Evolutionary conservation across 2,113 vertebrate species (phyloP), one percentile per base, ranked within the genome.

Genomic region (Cynocephalus volans): DNA sequence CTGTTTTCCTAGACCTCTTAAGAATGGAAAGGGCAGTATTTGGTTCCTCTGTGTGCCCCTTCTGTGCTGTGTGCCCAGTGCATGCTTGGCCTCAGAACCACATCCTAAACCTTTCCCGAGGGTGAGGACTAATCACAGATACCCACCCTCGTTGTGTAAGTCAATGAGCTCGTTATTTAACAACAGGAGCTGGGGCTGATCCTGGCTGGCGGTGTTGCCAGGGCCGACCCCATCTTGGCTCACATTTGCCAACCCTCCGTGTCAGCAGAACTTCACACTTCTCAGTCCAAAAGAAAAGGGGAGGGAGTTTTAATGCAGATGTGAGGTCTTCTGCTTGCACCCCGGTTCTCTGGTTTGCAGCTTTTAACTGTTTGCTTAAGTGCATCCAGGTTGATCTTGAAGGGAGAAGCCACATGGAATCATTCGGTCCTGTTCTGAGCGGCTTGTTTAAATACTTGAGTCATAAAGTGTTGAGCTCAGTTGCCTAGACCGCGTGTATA

Each of bases 211-310:
- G 64, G 36, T n/a, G 0, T 2, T 52, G 88, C 70, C 65, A 90
- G 65, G 52, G 31, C 60, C 4, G 6, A 13, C 28, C 75, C 7
- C 19, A 5, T 54, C 69, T 70, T 48, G 60, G 36, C 36, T 89
- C 67, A 12, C 1, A 7, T 54, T 65, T 77, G 52, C 54, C 76
- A 48, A 12, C n/a, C 9, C 50, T 67, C n/a, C 54, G 10, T 52
- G 28, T 76, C 58, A 28, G 81, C 50, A 70, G 75, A 82, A 81
- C 82, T 93, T 95, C 64, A 70, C 75, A 64, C 41, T 56, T 80
- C 65, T 70, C 6, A 62, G 19, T 80, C 58, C 52, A 12, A 76
- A n/a, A 60, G 23, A 58, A 72, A n/a, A 45, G 4, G n/a, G 21
- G 3, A n/a, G 36, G 4, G n/a, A 17, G 3, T 9, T 72, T 65